These are phyloP conservation scores for Chelonia mydas DNA, from an alignment of 2,797 vertebrate genomes.

Conservation along the genomic window DNA sequence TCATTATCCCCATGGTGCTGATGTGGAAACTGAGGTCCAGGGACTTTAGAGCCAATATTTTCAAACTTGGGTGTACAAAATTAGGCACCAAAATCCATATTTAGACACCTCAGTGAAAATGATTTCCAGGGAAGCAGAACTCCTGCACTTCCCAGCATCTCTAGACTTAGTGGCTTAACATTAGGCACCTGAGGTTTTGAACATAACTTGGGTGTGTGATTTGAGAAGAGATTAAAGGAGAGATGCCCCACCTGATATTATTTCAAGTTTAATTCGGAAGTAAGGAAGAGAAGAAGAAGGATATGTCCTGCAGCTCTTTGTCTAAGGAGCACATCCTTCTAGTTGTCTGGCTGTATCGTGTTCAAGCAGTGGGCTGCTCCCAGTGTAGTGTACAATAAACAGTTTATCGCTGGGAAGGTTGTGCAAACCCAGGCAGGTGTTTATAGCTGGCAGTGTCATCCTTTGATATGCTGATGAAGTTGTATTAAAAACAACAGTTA, in stretches of 20 bases:
- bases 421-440: background rate
- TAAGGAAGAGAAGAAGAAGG: background rate
- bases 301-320: background rate
- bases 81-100: rapidly evolving
- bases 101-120: background rate
- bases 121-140: background rate
- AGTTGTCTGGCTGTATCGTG: background rate
- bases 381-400: background rate
- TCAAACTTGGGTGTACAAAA: background rate
- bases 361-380: background rate
- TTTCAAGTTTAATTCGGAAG: background rate
- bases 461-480: background rate
- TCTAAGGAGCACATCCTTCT: background rate
- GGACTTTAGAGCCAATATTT: background rate
- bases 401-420: background rate
- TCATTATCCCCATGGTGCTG: background rate
- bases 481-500: background rate
- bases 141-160: background rate
- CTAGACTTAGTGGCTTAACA: rapidly evolving
- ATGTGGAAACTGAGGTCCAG: background rate
- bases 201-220: background rate
- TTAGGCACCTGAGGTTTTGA: background rate
- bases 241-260: background rate
- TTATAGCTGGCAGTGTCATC: background rate
- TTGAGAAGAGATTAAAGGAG: background rate